Conservation (phyloP, 92 coral and sea anemone genomes). For the Metridium senile region DNA sequence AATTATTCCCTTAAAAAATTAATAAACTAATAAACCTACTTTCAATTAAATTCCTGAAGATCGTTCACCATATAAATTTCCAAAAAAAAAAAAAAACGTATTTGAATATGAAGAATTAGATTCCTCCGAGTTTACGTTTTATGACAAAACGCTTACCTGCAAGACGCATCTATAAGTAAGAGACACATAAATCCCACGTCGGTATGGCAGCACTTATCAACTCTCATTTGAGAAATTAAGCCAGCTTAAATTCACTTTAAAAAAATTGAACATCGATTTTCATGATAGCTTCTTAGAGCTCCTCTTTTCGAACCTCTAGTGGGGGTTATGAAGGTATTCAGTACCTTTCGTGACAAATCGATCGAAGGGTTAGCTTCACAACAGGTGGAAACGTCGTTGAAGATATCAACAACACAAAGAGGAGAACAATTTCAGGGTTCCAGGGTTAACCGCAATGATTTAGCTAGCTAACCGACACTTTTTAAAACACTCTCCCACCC, state of each 20-base stretch:
- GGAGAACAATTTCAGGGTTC: not conserved
- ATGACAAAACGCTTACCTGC: conserved; percentile 15
- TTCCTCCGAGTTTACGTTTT: not conserved
- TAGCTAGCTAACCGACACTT: not conserved
- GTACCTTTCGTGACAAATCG: conserved; percentile 22
- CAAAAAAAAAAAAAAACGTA: not conserved
- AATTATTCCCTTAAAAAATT: not conserved
- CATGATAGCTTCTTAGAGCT: not conserved
- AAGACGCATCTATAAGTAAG: not conserved
- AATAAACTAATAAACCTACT: not conserved
- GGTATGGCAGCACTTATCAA: not conserved
- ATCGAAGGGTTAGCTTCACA: not conserved
- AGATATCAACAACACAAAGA: conserved; percentile 2
- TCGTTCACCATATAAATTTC: not conserved
- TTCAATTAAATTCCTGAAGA: not conserved
- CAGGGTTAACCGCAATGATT: conserved; percentile 17
- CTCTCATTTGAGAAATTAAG: not conserved
- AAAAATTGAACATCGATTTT: too few relatives aligned
- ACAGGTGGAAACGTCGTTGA: conserved; percentile 28
- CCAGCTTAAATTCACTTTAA: not conserved
- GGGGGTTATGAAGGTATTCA: not conserved
- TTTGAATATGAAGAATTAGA: too few relatives aligned
- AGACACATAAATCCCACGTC: not conserved
- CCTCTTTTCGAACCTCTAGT: not conserved
- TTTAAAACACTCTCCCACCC: too few relatives aligned